Evolutionary conservation across 2,113 vertebrate species (phyloP).

Genomic region (Tyrannus savana): DNA sequence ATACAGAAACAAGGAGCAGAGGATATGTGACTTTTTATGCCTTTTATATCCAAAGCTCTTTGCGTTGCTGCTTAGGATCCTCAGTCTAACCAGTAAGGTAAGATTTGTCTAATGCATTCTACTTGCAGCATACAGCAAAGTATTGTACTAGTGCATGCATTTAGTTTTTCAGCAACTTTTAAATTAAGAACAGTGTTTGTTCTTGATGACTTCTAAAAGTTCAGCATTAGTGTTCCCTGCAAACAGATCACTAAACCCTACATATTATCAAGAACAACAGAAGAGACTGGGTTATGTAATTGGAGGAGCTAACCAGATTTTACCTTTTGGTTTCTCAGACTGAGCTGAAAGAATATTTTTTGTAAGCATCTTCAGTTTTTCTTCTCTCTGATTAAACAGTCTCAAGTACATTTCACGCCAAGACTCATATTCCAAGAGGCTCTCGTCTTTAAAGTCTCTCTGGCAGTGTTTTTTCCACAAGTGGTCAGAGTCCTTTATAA

Average conservation of each 20-base stretch:
- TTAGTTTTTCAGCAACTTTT: background rate
- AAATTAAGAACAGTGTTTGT: background rate
- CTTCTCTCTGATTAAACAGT: slow-evolving; percentile 81
- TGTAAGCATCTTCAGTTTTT: slow-evolving; percentile 81
- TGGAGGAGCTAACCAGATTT: background rate
- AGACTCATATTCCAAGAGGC: slow-evolving; percentile 81
- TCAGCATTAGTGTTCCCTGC: background rate
- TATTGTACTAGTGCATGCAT: background rate
- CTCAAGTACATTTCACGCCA: slow-evolving; percentile 88
- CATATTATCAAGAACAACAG: background rate
- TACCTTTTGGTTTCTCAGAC: slow-evolving; percentile 86
- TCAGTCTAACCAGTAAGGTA: background rate
- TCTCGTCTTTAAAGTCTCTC: slow-evolving; percentile 81
- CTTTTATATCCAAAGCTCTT: background rate
- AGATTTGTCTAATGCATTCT: background rate
- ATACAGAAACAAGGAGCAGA: background rate
- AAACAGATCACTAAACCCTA: background rate
- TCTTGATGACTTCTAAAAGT: background rate
- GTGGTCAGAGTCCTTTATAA: slow-evolving; percentile 79
- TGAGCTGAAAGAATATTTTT: slow-evolving; percentile 84
- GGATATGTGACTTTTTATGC: background rate
- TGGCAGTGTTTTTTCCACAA: slow-evolving; percentile 87
- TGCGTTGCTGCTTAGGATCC: background rate
- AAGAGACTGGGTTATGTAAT: background rate
- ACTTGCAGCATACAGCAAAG: background rate